A percentile compares a stretch with the other conserved stretches of the same genome.
phyloP scores from a whole-genome alignment of 2,113 vertebrate species.

The Rhabdornis inornatus region DNA sequence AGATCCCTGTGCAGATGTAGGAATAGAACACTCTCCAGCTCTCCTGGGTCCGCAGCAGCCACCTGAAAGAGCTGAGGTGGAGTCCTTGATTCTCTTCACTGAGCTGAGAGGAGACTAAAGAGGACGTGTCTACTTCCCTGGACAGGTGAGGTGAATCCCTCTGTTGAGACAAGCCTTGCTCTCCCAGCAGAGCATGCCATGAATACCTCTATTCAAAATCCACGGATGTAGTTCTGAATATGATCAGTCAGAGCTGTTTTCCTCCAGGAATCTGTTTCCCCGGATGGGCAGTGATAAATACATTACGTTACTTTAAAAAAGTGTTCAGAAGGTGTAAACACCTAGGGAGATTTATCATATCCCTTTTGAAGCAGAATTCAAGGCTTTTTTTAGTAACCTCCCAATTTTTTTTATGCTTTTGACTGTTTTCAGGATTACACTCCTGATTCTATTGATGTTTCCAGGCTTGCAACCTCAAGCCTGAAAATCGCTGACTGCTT shows the following conservation, averaged over 20 bases:
- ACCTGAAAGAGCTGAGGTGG: not conserved
- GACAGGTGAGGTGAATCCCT: not conserved
- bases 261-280: not conserved
- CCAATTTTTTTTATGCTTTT: not conserved
- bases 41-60: not conserved
- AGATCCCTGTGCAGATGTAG: not conserved
- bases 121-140: fast-evolving
- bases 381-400: not conserved
- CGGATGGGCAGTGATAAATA: not conserved
- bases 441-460: not conserved
- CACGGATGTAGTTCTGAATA: not conserved
- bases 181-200: fast-evolving
- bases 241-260: not conserved
- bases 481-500: not conserved
- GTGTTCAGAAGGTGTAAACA: not conserved
- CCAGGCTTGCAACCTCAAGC: not conserved
- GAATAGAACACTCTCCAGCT: not conserved
- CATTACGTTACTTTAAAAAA: not conserved
- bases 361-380: not conserved
- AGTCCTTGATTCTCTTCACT: not conserved
- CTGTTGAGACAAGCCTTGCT: not conserved
- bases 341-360: not conserved
- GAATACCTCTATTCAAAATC: not conserved
- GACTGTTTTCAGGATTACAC: not conserved
- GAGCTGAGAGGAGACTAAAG: not conserved